Base-by-base conservation (phyloP, 2,113 vertebrate genomes). In the Aspiorhynchus laticeps region DNA sequence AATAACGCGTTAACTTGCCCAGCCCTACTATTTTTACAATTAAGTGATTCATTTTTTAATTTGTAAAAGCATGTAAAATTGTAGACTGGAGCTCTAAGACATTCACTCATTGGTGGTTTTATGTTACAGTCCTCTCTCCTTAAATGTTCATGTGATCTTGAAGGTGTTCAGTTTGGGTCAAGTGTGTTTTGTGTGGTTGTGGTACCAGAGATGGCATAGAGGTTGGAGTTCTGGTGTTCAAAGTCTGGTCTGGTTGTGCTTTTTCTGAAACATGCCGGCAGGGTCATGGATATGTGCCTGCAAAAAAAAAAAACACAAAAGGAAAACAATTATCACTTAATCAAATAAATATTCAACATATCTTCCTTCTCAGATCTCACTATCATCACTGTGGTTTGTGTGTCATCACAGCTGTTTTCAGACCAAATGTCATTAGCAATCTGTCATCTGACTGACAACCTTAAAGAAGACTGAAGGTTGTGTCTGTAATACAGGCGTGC, bases 251-350 rank as follows among this genome's bases (percentile, higher is more conserved):
- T 95, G 14, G 93, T 96, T 84, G 96, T 95, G 90, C 92, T 97
- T 88, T 97, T 97, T 91, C 97, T 96, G 89, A 99, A 99, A 91
- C 96, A 98, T 91, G 98, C 98, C 0, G 98, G 98, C 0, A 99
- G 97, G 0, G 98, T 99, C 93, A 99, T 96, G 0, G 98, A 99
- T 93, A 99, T 97, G 36, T 99, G 98, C 93, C 98, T 99, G 85
- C 74, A 48, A 67, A 83, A 85, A 89, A 48, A 67, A 83, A 85
- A 89, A 0, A 51, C 31, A 85, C 31, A 85, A 12, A 85, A n/a
- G 38, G 11, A 63, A 10, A 65, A 38, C 80, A 67, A 79, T 3
- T 24, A 48, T 3, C 51, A 26, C 36, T 26, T 9, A 31, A 28
- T 5, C 24, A 61, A 43, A 59, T 24, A 46, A 36, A 12, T 14